Conservation (phyloP, 1,140 invertebrate species). For the Phocides pigmalion region DNA sequence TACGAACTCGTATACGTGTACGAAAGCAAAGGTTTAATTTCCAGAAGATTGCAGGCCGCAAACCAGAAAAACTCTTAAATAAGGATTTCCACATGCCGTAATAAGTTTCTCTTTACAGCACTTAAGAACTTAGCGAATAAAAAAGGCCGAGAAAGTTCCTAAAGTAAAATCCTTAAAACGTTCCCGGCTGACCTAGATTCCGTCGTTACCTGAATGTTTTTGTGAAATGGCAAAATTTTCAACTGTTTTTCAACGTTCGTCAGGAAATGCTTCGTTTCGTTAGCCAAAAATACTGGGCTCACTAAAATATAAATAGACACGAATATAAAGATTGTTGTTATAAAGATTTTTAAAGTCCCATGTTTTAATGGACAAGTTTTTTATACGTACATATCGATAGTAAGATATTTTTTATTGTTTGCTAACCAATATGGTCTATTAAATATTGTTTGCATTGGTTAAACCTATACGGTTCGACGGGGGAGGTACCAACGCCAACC, state of each 20-base stretch:
- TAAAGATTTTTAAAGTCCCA: too few relatives aligned
- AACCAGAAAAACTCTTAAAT: slow-evolving; percentile 28
- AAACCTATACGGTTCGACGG: too few relatives aligned
- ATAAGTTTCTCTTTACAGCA: slow-evolving; percentile 35
- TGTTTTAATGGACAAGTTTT: too few relatives aligned
- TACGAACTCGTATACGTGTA: neutral
- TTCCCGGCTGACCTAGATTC: slow-evolving; percentile 33
- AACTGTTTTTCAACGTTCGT: slow-evolving; percentile 30
- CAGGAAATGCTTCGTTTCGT: slow-evolving; percentile 25
- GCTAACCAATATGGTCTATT: too few relatives aligned
- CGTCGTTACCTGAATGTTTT: slow-evolving; percentile 28
- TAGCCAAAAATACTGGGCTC: too few relatives aligned
- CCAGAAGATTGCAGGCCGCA: slow-evolving; percentile 12
- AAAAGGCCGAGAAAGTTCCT: slow-evolving; percentile 35
- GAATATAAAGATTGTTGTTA: too few relatives aligned
- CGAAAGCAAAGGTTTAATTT: slow-evolving; percentile 10
- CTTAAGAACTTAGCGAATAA: slow-evolving; percentile 32
- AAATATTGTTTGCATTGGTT: too few relatives aligned
- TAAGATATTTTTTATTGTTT: too few relatives aligned
- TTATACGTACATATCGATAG: too few relatives aligned
- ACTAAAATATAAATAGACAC: too few relatives aligned
- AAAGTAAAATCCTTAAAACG: slow-evolving; percentile 36
- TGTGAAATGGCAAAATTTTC: slow-evolving; percentile 32
- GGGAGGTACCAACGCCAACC: too few relatives aligned
- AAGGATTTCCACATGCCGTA: slow-evolving; percentile 32